Conservation (phyloP, 2,888 invertebrate genomes). For the Lasioglossum pauxillum region DNA sequence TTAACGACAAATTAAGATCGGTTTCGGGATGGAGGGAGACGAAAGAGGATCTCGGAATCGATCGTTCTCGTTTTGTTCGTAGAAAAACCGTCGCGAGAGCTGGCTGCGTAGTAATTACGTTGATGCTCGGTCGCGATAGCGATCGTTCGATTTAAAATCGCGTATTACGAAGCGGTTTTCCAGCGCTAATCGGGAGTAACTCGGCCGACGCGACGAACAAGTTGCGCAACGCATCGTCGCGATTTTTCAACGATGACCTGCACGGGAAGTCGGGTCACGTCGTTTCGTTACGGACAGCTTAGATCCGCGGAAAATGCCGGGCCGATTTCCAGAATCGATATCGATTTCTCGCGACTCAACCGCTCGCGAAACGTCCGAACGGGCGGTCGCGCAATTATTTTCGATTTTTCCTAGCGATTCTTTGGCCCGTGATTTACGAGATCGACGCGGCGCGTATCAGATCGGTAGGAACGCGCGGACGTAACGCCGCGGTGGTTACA, state of each 20-base stretch:
- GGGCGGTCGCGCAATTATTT: neutral
- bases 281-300: neutral
- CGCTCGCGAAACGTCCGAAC: neutral
- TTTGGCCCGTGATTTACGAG: constrained; percentile 6
- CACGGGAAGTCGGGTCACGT: neutral
- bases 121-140: constrained; percentile 53
- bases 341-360: neutral
- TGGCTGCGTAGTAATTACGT: constrained; percentile 53
- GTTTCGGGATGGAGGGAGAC: neutral
- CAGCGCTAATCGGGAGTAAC: constrained; percentile 21
- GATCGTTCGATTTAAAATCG: constrained; percentile 59
- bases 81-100: constrained; percentile 11
- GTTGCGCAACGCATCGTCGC: constrained; percentile 21
- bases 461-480: constrained; percentile 13
- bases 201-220: constrained; percentile 19
- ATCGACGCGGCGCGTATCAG: neutral
- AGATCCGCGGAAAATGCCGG: neutral
- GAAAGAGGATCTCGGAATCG: neutral
- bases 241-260: neutral
- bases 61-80: constrained; percentile 17
- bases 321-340: neutral
- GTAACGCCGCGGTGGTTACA: constrained; percentile 10
- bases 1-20: constrained; percentile 45
- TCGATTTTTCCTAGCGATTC: neutral
- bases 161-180: neutral